Conservation (phyloP, 2,888 invertebrate genomes). For the Thereva unica region DNA sequence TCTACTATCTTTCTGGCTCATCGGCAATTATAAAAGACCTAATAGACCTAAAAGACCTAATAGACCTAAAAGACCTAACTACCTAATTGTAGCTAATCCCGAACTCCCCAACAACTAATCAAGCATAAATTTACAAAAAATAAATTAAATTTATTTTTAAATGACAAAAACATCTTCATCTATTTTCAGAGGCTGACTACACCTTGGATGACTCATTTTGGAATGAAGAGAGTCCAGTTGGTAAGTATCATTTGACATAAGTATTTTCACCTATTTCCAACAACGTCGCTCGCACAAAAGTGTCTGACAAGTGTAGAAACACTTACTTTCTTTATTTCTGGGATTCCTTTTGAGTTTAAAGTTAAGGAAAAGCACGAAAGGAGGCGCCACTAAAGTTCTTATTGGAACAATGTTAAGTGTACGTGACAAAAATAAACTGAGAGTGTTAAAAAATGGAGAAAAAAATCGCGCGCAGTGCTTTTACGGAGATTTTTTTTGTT, state of each 20-base stretch:
- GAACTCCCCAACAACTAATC: too few relatives aligned
- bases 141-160: not conserved
- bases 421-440: conserved; percentile 41
- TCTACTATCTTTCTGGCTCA: too few relatives aligned
- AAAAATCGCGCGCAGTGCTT: conserved; percentile 25
- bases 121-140: not conserved
- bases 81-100: too few relatives aligned
- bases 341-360: not conserved
- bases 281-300: conserved; percentile 16
- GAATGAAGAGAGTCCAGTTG: conserved; percentile 90
- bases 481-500: conserved; percentile 14
- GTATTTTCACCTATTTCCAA: conserved; percentile 29
- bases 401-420: conserved; percentile 38
- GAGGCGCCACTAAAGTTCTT: conserved; percentile 24
- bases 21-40: too few relatives aligned
- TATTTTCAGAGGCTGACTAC: conserved; percentile 87
- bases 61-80: too few relatives aligned
- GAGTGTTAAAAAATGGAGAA: conserved; percentile 13
- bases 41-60: too few relatives aligned
- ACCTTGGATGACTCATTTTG: conserved; percentile 91
- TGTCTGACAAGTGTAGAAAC: not conserved
- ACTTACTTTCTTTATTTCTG: too few relatives aligned
- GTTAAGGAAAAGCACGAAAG: conserved; percentile 25
- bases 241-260: conserved; percentile 63
- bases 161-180: conserved; percentile 45